phyloP scores from a whole-genome alignment of 2,888 invertebrate genomes.

The Pimpla rufipes region DNA sequence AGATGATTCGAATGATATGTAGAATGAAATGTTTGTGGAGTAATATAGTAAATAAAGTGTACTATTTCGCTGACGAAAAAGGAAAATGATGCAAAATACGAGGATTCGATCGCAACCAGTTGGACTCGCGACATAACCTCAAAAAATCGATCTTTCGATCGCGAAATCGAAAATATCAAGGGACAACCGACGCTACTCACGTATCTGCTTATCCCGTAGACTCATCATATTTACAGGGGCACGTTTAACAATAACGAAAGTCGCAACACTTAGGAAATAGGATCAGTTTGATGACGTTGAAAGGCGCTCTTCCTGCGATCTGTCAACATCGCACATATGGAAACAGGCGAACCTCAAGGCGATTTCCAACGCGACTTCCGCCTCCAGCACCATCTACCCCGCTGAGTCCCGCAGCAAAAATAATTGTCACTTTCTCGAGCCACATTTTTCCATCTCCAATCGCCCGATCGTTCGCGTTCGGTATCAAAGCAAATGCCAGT shows the following conservation, averaged over 20 bases:
- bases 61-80: conserved; percentile 58
- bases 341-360: not conserved
- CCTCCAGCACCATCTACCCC: not conserved
- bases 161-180: conserved; percentile 43
- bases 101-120: conserved; percentile 25
- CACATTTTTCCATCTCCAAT: not conserved
- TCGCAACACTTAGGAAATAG: conserved; percentile 49
- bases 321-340: conserved; percentile 66
- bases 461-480: conserved; percentile 20
- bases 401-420: not conserved
- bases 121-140: conserved; percentile 48
- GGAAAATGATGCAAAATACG: not conserved
- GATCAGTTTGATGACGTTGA: conserved; percentile 68
- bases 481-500: conserved; percentile 59
- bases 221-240: conserved; percentile 87
- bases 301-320: not conserved
- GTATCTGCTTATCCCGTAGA: conserved; percentile 90
- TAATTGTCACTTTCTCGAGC: not conserved
- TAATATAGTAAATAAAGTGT: conserved; percentile 26
- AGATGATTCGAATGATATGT: not conserved
- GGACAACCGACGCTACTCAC: conserved; percentile 84
- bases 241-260: conserved; percentile 56
- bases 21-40: not conserved
- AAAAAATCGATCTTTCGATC: not conserved
- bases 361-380: not conserved